phyloP scores from a whole-genome alignment of 2,888 invertebrate genomes.

The Pristionchus mayeri region DNA sequence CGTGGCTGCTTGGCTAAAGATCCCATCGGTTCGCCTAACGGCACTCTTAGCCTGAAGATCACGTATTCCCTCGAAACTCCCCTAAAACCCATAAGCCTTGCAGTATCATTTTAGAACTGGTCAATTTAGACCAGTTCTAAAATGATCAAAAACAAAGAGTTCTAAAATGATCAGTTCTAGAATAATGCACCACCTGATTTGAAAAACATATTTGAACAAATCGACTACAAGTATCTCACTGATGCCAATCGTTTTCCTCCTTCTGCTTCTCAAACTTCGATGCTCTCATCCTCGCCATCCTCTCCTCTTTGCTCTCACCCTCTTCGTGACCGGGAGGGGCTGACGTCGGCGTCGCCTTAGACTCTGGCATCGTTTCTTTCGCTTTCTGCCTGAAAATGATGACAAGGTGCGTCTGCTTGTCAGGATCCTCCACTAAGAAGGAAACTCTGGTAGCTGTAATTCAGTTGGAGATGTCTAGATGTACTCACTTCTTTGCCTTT shows the following conservation, averaged over 20 bases:
- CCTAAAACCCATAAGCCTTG: too few relatives aligned
- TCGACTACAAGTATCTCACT: too few relatives aligned
- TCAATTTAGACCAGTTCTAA: too few relatives aligned
- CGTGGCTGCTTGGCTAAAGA: too few relatives aligned
- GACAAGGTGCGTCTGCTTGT: neutral
- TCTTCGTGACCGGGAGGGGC: constrained; percentile 25
- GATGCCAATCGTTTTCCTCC: constrained; percentile 60
- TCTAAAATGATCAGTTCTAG: too few relatives aligned
- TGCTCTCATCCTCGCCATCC: constrained; percentile 46
- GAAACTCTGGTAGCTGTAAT: neutral
- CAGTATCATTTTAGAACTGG: too few relatives aligned
- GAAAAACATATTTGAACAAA: too few relatives aligned
- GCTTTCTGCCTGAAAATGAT: neutral
- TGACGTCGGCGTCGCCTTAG: neutral
- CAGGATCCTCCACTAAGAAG: neutral
- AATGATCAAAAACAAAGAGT: too few relatives aligned
- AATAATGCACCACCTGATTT: too few relatives aligned
- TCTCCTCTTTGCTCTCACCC: neutral
- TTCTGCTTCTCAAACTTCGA: constrained; percentile 62
- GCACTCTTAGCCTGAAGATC: constrained; percentile 1
- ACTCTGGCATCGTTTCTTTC: neutral
- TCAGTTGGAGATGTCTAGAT: neutral
- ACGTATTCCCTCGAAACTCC: too few relatives aligned
- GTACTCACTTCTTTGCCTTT: neutral
- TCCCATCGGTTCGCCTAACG: neutral